phyloP scores from a whole-genome alignment of 2,113 vertebrate species.

The Okapia johnstoni region DNA sequence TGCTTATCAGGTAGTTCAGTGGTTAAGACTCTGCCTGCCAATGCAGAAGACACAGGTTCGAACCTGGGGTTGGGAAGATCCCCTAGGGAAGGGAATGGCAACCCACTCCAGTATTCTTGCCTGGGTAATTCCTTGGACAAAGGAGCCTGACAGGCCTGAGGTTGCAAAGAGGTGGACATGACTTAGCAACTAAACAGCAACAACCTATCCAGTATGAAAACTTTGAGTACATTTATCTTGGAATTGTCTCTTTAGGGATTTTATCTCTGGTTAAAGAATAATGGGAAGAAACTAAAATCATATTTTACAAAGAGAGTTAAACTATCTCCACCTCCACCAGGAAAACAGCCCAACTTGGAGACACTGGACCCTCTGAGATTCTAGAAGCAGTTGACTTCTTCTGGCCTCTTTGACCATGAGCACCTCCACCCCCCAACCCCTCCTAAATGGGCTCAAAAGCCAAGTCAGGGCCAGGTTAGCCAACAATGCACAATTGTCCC shows the following conservation, averaged over 20 bases:
- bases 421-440: fast-evolving
- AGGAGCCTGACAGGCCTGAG: neutral
- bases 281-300: neutral
- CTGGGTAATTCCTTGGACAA: neutral
- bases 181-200: neutral
- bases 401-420: neutral
- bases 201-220: neutral
- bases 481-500: constrained; percentile 33
- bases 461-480: neutral
- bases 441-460: neutral
- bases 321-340: neutral
- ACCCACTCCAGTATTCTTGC: neutral
- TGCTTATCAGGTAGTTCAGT: neutral
- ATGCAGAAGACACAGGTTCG: neutral
- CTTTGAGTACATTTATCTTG: neutral
- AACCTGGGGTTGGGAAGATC: neutral
- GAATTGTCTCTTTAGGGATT: neutral
- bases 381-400: neutral
- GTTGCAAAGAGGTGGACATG: neutral
- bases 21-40: neutral
- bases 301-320: neutral
- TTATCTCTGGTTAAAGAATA: neutral
- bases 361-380: neutral
- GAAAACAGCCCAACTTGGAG: neutral
- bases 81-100: neutral